Conservation (phyloP, 2,797 vertebrate genomes). For the Enteromius paludinosus region DNA sequence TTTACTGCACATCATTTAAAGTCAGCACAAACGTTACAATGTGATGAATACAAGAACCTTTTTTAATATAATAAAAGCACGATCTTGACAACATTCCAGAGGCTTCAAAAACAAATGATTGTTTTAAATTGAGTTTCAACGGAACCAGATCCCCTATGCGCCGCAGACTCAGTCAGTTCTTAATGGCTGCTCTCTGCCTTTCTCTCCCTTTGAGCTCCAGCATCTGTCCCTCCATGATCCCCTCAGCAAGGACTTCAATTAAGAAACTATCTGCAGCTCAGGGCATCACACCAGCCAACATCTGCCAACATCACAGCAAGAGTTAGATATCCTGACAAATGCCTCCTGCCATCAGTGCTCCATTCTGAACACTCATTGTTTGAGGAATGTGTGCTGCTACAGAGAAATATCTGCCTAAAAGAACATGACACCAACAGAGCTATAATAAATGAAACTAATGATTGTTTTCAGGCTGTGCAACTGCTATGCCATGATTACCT, state of each 20-base stretch:
- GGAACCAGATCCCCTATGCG: constrained; percentile 19
- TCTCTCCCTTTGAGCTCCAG: constrained; percentile 41
- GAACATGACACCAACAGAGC: constrained; percentile 15
- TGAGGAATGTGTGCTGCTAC: constrained; percentile 18
- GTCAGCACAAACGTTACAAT: background rate
- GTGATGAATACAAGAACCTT: constrained; percentile 6
- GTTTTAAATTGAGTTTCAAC: constrained; percentile 13
- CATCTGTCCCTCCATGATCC: constrained; percentile 52
- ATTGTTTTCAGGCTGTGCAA: constrained; percentile 21
- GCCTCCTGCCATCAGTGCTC: constrained; percentile 42
- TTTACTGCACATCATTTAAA: background rate
- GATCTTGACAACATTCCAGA: constrained; percentile 19
- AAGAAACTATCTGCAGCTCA: constrained; percentile 51
- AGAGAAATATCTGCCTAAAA: constrained; percentile 31
- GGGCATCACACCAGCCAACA: constrained; percentile 45
- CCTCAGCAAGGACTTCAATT: constrained; percentile 53
- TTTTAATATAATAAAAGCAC: constrained; percentile 5
- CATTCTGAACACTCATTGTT: constrained; percentile 23
- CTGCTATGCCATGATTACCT: constrained; percentile 32
- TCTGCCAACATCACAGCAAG: constrained; percentile 53
- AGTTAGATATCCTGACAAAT: constrained; percentile 34
- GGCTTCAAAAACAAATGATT: constrained; percentile 11
- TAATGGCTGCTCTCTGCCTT: constrained; percentile 30
- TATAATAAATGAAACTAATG: constrained; percentile 15
- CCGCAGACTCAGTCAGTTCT: constrained; percentile 24